Base-by-base conservation (phyloP, 1,140 invertebrate species). In the Papilio aristodemus region DNA sequence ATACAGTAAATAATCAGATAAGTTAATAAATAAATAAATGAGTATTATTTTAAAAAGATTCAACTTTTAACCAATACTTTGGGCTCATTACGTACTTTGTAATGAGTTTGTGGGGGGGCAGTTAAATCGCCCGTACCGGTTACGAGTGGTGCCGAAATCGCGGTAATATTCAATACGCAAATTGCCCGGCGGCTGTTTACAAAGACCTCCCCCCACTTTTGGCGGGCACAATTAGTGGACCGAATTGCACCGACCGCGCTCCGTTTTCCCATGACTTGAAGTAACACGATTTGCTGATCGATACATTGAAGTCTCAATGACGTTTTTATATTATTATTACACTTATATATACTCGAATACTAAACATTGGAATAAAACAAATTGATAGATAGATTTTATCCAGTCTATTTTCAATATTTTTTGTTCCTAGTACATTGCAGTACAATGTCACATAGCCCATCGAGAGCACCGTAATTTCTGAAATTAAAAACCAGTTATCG, bases 151-250 rank as follows among this genome's bases (percentile, higher is more conserved):
- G 62, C 60, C 67, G 59, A 62, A 70, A 67, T 74, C 70, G 72
- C 39, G 68, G 71, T 57, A 67, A 60, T 36, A 57, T 64, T 70
- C 74, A 72, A 76, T 73, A 73, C 71, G 71, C 74, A 76, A 76
- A 76, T 76, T 76, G 71, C 74, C 74, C 67, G 69, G 69, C 74
- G 74, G 74, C 74, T 76, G 54, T 76, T 76, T 76, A 76, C 74
- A 76, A 76, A 76, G 74, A 59, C 25, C 37, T 37, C 32, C 71
- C n/a, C 68, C 64, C 41, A 25, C 67, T 58, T 19, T 58, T 43
- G 43, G 17, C 69, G 38, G 19, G 54, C 67, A 71, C 69, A 71
- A 74, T 71, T 74, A 71, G 50, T 32, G 9, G 17, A 7, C 59
- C 22, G n/a, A 62, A 60, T 62, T 37, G 36, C 59, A 62, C 13